A percentile compares a stretch with the other conserved stretches of the same genome.
Evolutionary conservation across 2,888 invertebrate species (phyloP).

Genomic region (Lepidochitona cinerea): DNA sequence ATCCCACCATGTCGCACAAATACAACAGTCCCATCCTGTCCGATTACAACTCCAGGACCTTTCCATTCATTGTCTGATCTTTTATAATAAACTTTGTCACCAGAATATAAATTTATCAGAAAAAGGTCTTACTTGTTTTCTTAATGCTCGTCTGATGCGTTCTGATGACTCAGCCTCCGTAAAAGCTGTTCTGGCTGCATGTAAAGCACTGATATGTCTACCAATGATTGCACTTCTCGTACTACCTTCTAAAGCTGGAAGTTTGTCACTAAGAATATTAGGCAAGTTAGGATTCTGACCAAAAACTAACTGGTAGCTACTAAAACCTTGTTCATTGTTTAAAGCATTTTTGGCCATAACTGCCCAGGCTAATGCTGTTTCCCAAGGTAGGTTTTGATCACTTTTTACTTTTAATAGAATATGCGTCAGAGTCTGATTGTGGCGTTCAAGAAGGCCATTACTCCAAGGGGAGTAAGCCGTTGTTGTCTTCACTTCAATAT

Average conservation of each 20-base stretch:
- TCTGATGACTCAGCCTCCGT: neutral
- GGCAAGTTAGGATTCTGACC: neutral
- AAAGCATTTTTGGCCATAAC: neutral
- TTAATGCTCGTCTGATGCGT: neutral
- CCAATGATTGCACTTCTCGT: neutral
- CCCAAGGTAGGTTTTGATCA: too few species aligned
- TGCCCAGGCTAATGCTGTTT: too few species aligned
- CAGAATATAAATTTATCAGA: neutral
- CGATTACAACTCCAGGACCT: neutral
- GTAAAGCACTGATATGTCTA: neutral
- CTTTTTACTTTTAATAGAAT: neutral
- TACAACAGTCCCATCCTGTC: neutral
- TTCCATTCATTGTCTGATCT: neutral
- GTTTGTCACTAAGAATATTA: neutral
- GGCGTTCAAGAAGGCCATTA: neutral
- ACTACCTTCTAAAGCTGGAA: neutral
- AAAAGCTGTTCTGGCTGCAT: neutral
- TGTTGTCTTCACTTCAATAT: neutral
- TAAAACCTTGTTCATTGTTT: neutral
- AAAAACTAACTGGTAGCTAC: neutral
- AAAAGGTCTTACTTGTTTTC: neutral
- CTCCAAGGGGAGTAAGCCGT: neutral
- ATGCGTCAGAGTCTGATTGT: neutral
- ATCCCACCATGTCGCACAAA: neutral
- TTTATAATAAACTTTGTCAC: neutral